Percentiles rank a stretch among this genome's conserved stretches.
phyloP scores from a whole-genome alignment of 37 sponge, comb jelly and placozoan species.

The Ianthella basta region DNA sequence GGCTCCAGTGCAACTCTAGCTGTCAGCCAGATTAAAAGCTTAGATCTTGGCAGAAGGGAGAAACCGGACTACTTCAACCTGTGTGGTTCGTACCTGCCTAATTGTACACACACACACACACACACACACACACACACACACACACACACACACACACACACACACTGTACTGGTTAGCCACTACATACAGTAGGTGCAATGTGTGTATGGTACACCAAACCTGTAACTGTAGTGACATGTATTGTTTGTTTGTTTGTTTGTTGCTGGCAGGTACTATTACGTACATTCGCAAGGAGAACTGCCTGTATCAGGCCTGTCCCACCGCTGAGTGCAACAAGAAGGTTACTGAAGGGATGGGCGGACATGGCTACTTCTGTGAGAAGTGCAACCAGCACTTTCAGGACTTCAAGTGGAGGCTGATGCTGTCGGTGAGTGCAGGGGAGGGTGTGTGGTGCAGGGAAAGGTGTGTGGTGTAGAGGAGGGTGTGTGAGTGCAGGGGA shows the following conservation, averaged over 20 bases:
- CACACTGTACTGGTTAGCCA: slow-evolving; percentile 47
- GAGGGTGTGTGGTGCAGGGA: no score
- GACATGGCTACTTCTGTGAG: slow-evolving; percentile 79
- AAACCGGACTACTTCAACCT: slow-evolving; percentile 81
- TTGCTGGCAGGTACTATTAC: slow-evolving; percentile 58
- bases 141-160: not conserved
- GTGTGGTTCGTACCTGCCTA: not conserved
- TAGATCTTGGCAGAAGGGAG: slow-evolving; percentile 76
- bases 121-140: not conserved
- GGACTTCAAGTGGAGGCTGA: slow-evolving; percentile 84
- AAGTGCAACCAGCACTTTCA: slow-evolving; percentile 82
- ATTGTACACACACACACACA: no score
- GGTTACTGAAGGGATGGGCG: slow-evolving; percentile 68
- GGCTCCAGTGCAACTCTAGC: slow-evolving; percentile 14
- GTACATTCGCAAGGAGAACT: slow-evolving; percentile 82
- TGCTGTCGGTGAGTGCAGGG: slow-evolving; percentile 60
- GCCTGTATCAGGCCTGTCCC: slow-evolving; percentile 87
- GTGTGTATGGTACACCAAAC: no score
- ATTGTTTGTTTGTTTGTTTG: no score
- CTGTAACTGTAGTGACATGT: no score
- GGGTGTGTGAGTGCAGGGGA: no score
- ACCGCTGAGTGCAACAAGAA: slow-evolving; percentile 85
- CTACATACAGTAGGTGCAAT: no score
- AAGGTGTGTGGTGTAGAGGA: no score
- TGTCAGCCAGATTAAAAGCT: slow-evolving; percentile 56